These are phyloP conservation scores for Pomacea canaliculata DNA, from an alignment of 2,888 invertebrate species.

Conservation along the genomic window DNA sequence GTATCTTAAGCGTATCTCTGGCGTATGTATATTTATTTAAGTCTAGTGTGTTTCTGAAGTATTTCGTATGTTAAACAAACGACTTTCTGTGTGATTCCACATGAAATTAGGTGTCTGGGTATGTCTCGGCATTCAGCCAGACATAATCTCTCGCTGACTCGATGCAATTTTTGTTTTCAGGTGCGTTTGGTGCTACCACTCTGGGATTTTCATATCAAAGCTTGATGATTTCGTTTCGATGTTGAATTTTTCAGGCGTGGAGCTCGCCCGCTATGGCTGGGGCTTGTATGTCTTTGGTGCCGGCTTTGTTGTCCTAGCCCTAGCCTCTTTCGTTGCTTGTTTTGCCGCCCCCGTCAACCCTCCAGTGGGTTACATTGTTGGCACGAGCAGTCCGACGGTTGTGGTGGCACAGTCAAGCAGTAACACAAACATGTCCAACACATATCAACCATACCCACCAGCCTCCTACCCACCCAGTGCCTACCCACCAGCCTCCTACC, in stretches of 20 bases:
- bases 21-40: no score
- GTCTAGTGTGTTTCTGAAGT: no score
- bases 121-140: no score
- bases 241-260: neutral
- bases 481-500: no score
- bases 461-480: no score
- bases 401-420: neutral
- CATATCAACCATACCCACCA: no score
- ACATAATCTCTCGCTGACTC: no score
- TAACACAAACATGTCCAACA: neutral
- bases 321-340: constrained; percentile 27
- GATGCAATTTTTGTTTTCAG: constrained; percentile 9
- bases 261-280: constrained; percentile 19
- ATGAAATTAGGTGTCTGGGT: no score
- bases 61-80: no score
- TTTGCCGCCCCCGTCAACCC: constrained; percentile 28
- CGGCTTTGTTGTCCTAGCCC: constrained; percentile 12
- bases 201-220: constrained; percentile 14
- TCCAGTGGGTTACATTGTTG: neutral
- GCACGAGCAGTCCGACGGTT: neutral
- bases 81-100: no score
- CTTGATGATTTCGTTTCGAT: neutral
- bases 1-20: no score
- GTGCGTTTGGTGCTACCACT: constrained; percentile 12
- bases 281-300: constrained; percentile 23